A percentile compares a stretch with the other conserved stretches of the same genome.
phyloP scores from a whole-genome alignment of 2,797 vertebrate species.

The Glyptemys insculpta region DNA sequence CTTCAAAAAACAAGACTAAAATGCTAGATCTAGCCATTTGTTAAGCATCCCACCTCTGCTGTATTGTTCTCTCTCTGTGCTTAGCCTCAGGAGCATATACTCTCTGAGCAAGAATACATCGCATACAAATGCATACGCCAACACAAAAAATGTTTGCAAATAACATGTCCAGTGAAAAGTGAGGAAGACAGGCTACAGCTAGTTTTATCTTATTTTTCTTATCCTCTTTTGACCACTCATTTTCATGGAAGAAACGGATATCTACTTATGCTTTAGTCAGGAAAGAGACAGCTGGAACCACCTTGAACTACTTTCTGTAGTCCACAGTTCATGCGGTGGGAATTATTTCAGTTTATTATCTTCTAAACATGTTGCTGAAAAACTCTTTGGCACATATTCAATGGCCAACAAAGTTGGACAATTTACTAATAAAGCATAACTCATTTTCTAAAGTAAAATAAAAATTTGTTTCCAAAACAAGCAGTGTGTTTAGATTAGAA shows the following conservation, averaged over 20 bases:
- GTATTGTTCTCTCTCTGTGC: not conserved
- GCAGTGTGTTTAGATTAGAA: not conserved
- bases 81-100: not conserved
- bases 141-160: not conserved
- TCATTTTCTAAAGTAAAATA: not conserved
- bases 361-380: not conserved
- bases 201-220: not conserved
- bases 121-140: not conserved
- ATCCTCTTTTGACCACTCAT: not conserved
- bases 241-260: not conserved
- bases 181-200: not conserved
- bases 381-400: not conserved
- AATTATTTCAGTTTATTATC: constrained; percentile 13
- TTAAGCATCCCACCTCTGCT: not conserved
- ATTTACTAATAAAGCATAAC: not conserved
- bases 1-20: not conserved
- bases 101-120: not conserved
- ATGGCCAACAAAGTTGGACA: not conserved
- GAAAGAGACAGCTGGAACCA: not conserved
- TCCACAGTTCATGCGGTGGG: not conserved
- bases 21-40: not conserved
- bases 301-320: not conserved
- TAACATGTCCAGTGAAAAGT: not conserved
- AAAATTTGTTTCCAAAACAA: not conserved
- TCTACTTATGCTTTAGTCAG: not conserved